phyloP scores from a whole-genome alignment of 2,797 vertebrate genomes.

The Morus bassanus region DNA sequence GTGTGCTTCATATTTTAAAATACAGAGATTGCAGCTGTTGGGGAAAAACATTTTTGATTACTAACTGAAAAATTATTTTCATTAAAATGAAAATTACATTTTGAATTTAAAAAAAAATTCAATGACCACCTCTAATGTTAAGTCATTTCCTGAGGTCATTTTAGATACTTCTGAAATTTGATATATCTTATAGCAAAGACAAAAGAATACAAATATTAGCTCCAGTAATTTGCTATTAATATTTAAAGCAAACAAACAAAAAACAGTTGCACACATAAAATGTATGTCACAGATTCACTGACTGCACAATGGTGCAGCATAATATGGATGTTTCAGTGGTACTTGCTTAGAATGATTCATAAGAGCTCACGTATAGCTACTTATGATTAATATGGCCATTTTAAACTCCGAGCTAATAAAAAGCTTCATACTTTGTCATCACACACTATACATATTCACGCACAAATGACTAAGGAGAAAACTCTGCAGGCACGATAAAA shows the following conservation, averaged over 20 bases:
- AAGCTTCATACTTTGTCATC: neutral
- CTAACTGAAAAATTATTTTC: neutral
- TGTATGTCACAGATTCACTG: neutral
- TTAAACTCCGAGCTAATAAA: neutral
- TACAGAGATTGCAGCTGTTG: neutral
- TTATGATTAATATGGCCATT: neutral
- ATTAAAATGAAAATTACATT: neutral
- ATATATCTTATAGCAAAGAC: neutral
- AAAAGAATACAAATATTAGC: neutral
- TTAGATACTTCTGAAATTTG: neutral
- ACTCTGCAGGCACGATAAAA: neutral
- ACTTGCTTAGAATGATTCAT: neutral
- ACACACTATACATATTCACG: neutral
- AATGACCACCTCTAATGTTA: neutral
- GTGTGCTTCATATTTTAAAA: neutral
- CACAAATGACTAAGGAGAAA: neutral
- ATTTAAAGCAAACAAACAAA: neutral
- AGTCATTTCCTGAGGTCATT: neutral
- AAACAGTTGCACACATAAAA: neutral
- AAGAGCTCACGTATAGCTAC: neutral
- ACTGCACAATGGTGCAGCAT: neutral
- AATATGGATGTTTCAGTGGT: neutral
- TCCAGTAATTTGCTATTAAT: neutral
- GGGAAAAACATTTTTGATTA: neutral
- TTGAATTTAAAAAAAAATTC: neutral